These are phyloP conservation scores for Zonotrichia albicollis DNA, from an alignment of 2,797 vertebrate species.

Conservation along the genomic window DNA sequence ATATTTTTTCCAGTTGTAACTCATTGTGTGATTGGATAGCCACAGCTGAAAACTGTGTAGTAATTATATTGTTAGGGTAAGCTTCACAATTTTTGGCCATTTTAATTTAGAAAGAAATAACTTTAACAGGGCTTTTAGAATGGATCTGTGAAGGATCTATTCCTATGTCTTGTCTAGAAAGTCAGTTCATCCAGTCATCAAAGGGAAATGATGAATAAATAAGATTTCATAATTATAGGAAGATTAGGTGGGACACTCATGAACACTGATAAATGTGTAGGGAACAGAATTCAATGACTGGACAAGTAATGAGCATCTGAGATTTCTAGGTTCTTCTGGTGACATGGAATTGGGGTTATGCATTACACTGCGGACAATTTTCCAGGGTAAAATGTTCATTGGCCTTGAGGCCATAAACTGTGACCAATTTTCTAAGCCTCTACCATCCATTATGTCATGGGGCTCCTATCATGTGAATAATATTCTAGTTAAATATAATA, in stretches of 20 bases:
- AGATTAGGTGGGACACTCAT: neutral
- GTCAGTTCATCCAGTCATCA: neutral
- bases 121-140: neutral
- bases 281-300: neutral
- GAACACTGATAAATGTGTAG: neutral
- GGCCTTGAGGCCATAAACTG: neutral
- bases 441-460: neutral
- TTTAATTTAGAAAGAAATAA: neutral
- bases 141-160: neutral
- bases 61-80: neutral
- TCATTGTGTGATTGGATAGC: neutral
- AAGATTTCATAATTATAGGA: neutral
- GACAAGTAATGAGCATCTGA: neutral
- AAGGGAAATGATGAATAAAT: neutral
- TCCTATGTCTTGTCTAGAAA: neutral
- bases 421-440: neutral
- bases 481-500: conserved; percentile 29
- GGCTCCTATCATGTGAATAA: conserved; percentile 4
- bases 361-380: neutral
- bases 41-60: neutral
- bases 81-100: neutral
- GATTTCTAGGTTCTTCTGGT: neutral
- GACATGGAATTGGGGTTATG: neutral
- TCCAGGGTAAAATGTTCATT: neutral
- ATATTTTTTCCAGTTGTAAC: neutral